phyloP scores from a whole-genome alignment of 1,140 invertebrate species.

The Drosophila kurseongensis region DNA sequence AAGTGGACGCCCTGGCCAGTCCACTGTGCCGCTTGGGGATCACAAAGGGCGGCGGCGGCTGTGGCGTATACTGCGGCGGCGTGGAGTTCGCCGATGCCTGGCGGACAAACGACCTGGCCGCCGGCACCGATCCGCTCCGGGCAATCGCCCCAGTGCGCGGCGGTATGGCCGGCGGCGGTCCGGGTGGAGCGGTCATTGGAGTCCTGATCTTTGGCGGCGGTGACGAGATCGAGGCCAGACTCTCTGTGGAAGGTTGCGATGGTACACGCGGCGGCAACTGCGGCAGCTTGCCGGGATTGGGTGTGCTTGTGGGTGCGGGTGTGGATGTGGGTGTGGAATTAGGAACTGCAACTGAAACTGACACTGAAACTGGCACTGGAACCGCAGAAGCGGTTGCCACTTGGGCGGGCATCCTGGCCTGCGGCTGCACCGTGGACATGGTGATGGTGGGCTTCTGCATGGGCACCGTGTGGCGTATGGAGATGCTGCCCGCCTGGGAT shows the following conservation, averaged over 20 bases:
- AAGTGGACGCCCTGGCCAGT: slow-evolving; percentile 67
- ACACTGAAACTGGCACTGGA: background rate
- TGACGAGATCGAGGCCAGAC: slow-evolving; percentile 67
- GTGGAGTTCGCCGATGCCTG: slow-evolving; percentile 82
- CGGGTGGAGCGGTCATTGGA: slow-evolving; percentile 55
- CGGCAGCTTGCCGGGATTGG: slow-evolving; percentile 48
- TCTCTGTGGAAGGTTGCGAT: slow-evolving; percentile 72
- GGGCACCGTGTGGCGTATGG: slow-evolving; percentile 77
- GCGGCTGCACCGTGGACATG: slow-evolving; percentile 82
- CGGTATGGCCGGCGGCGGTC: slow-evolving; percentile 85
- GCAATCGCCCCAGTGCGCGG: slow-evolving; percentile 76
- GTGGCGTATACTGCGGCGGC: slow-evolving; percentile 84
- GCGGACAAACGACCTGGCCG: slow-evolving; percentile 65
- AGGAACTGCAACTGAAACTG: background rate
- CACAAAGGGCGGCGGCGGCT: slow-evolving; percentile 86
- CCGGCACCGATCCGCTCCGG: slow-evolving; percentile 73
- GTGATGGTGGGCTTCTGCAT: slow-evolving; percentile 83
- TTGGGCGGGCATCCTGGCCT: slow-evolving; percentile 60
- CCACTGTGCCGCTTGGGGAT: slow-evolving; percentile 85
- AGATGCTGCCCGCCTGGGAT: slow-evolving; percentile 47
- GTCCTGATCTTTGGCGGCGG: slow-evolving; percentile 60
- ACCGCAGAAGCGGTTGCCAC: slow-evolving; percentile 4
- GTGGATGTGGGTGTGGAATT: background rate
- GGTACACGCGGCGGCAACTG: slow-evolving; percentile 75
- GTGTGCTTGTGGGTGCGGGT: background rate